Base-by-base conservation (phyloP, 1,140 invertebrate species). In the Drosophila busckii region DNA sequence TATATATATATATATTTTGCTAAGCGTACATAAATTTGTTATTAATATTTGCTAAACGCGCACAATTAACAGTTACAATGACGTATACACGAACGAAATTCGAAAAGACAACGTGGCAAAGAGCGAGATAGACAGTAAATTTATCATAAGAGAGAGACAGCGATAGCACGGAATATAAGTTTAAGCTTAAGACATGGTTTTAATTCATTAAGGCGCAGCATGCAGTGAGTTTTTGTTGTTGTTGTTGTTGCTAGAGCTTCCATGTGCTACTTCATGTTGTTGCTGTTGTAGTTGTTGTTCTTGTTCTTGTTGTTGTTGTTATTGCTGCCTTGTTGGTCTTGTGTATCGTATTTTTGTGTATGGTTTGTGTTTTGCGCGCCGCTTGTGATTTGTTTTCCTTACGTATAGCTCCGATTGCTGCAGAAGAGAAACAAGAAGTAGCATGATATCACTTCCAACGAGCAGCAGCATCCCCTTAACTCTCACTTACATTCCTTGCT, bases 11-110 rank as follows among this genome's bases (percentile, higher is more conserved):
- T 56, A 75, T 70, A 64, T 60, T 69, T 76, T 52, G 48, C 70
- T 78, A 78, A 31, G 70, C 42, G 61, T 70, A 76, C 50, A 78
- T 66, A 56, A 62, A 76, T 70, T 38, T 52, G n/a, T 45, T 26
- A 50, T 49, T 23, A 26, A 45, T n/a, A n/a, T 44, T 49, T 15
- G 15, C 44, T 49, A 45, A 52, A 19, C 38, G 48, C 48, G 25
- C 48, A 48, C 52, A 48, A 8, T 32, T 17, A 22, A 42, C 31
- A 45, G 23, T 15, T 37, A 46, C 6, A 45, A 28, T 8, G 37
- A 13, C 7, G 28, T 48, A 22, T 37, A 46, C 6, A 45, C 20
- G 7, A 45, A 13, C 7, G 28, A 50, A 22, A 58, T 13, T 32
- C n/a, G 13, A 20, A 50, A 44, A 68, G 10, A 31, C 17, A 26